Evolutionary conservation across 2,113 vertebrate species (phyloP).

Genomic region (Aspiorhynchus laticeps): DNA sequence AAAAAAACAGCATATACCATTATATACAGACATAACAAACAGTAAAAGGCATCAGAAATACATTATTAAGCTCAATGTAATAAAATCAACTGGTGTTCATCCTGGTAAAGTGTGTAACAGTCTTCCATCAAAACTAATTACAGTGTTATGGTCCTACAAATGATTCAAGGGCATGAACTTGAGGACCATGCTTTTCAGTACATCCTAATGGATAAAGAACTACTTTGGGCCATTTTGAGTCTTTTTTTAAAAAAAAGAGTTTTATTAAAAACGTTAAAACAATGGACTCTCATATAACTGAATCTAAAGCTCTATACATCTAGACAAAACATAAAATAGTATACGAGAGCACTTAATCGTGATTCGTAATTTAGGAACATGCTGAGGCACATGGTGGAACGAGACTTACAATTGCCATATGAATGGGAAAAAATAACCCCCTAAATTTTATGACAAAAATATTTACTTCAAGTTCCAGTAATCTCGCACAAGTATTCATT

Average conservation of each 20-base stretch:
- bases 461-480: slow-evolving; percentile 3
- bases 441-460: background rate
- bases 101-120: slow-evolving; percentile 40
- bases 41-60: slow-evolving; percentile 38
- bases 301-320: too few species aligned
- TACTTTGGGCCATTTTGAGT: background rate
- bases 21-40: slow-evolving; percentile 43
- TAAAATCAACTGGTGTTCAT: slow-evolving; percentile 46
- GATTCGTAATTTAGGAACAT: slow-evolving; percentile 9
- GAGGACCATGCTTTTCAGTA: slow-evolving; percentile 4
- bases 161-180: slow-evolving; percentile 31
- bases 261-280: background rate
- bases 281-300: background rate
- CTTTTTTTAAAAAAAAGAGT: background rate
- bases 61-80: slow-evolving; percentile 29
- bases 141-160: slow-evolving; percentile 54
- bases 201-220: background rate
- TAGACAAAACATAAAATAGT: background rate
- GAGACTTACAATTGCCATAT: background rate
- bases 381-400: slow-evolving; percentile 29
- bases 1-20: slow-evolving; percentile 32
- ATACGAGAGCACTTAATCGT: background rate
- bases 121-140: slow-evolving; percentile 33
- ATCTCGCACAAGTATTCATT: background rate
- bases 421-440: background rate